phyloP scores from a whole-genome alignment of 2,113 vertebrate genomes.

The Muscicapa adusta region DNA sequence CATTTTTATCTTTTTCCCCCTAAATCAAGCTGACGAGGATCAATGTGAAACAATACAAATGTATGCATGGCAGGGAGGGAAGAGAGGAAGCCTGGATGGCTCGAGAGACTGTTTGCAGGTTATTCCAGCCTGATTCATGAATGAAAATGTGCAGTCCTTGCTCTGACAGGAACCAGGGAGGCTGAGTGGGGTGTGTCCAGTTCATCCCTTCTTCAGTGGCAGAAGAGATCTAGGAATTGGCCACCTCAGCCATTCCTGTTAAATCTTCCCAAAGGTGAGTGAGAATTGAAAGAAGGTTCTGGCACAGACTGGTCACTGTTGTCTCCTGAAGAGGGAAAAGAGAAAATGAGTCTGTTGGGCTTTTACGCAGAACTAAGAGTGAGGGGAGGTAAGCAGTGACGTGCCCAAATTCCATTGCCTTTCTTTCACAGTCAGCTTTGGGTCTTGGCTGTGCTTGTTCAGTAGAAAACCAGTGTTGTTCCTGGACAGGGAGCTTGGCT shows the following conservation, averaged over 20 bases:
- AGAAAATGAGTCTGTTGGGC: not conserved
- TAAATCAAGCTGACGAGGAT: not conserved
- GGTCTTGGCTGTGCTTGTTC: not conserved
- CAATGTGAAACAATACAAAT: not conserved
- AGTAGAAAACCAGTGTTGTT: not conserved
- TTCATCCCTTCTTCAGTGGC: not conserved
- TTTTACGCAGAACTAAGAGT: not conserved
- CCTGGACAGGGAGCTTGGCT: not conserved
- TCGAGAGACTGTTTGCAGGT: not conserved
- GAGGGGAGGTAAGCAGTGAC: not conserved
- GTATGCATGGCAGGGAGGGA: not conserved
- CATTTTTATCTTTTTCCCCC: not conserved
- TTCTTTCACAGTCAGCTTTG: rapidly evolving
- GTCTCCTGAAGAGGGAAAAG: not conserved
- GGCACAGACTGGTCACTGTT: not conserved
- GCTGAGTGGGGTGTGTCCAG: not conserved
- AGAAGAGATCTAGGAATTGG: not conserved
- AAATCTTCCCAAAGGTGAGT: not conserved
- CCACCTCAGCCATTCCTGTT: not conserved
- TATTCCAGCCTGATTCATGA: not conserved
- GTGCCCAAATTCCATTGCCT: not conserved
- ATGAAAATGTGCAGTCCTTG: not conserved
- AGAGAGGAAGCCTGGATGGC: not conserved
- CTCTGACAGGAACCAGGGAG: rapidly evolving
- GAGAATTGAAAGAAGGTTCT: not conserved